These are phyloP conservation scores for Mionectes olivaceus DNA, from an alignment of 2,797 vertebrate species.

Conservation along the genomic window DNA sequence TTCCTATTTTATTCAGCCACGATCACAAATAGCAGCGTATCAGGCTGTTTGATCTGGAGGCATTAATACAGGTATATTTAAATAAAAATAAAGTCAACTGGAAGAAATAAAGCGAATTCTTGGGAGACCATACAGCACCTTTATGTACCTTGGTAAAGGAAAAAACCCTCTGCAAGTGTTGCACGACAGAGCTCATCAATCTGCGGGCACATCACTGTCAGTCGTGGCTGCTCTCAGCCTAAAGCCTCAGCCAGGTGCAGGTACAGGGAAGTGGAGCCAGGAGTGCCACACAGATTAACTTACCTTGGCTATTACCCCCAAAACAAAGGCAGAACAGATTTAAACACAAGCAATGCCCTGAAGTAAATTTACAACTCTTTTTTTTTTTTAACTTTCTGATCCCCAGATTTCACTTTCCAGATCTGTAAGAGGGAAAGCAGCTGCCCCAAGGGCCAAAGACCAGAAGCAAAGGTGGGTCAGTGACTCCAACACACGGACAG, in stretches of 20 bases:
- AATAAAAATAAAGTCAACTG: not conserved
- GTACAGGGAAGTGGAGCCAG: not conserved
- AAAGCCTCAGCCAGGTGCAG: rapidly evolving
- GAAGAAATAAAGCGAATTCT: not conserved
- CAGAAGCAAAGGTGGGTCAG: not conserved
- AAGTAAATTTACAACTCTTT: not conserved
- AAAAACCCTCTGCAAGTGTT: not conserved
- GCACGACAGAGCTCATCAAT: not conserved
- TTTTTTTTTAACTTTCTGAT: not conserved
- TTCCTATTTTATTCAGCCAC: not conserved
- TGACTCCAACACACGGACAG: not conserved
- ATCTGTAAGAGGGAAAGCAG: not conserved
- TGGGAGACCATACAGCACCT: not conserved
- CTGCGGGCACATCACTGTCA: not conserved
- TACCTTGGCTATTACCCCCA: not conserved
- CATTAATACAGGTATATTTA: not conserved
- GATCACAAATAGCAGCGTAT: not conserved
- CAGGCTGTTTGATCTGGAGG: not conserved
- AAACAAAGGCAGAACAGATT: not conserved
- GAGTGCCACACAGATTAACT: not conserved
- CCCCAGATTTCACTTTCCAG: not conserved
- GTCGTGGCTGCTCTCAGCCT: not conserved
- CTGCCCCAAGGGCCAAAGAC: not conserved
- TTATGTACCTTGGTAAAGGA: not conserved
- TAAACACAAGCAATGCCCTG: not conserved